Evolutionary conservation across 2,888 invertebrate species (phyloP).

Genomic region (Papilio protenor): DNA sequence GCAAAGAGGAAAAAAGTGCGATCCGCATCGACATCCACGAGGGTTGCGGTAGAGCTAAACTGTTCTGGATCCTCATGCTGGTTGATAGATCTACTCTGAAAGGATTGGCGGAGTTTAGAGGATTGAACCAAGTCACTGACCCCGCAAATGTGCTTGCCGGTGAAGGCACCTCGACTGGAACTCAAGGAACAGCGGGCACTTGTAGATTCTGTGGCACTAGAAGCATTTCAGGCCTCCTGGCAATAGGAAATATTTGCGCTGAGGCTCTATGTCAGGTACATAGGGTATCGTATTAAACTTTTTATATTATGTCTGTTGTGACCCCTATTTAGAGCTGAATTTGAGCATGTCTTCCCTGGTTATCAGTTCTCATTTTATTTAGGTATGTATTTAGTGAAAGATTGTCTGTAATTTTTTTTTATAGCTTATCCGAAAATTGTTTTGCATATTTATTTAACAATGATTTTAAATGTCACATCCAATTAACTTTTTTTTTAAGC

Average conservation of each 20-base stretch:
- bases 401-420: background rate
- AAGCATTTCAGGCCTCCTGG: slow-evolving; percentile 92
- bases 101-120: slow-evolving; percentile 95
- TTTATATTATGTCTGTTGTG: background rate
- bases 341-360: background rate
- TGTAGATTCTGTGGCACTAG: slow-evolving; percentile 97
- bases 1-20: slow-evolving; percentile 98
- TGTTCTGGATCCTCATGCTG: slow-evolving; percentile 96
- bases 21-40: slow-evolving; percentile 99
- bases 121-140: slow-evolving; percentile 74
- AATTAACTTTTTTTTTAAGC: background rate
- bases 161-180: slow-evolving; percentile 52
- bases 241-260: slow-evolving; percentile 96
- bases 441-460: background rate
- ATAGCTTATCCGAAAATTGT: background rate
- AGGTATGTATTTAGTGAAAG: background rate
- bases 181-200: slow-evolving; percentile 85
- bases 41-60: slow-evolving; percentile 96
- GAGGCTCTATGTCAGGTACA: slow-evolving; percentile 95
- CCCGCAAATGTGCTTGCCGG: slow-evolving; percentile 49
- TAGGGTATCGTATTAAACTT: background rate
- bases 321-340: background rate
- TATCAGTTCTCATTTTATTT: background rate
- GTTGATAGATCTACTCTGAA: slow-evolving; percentile 97
- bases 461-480: background rate